These are phyloP conservation scores for Phyto melanocephala DNA, from an alignment of 2,888 invertebrate genomes.

Conservation along the genomic window DNA sequence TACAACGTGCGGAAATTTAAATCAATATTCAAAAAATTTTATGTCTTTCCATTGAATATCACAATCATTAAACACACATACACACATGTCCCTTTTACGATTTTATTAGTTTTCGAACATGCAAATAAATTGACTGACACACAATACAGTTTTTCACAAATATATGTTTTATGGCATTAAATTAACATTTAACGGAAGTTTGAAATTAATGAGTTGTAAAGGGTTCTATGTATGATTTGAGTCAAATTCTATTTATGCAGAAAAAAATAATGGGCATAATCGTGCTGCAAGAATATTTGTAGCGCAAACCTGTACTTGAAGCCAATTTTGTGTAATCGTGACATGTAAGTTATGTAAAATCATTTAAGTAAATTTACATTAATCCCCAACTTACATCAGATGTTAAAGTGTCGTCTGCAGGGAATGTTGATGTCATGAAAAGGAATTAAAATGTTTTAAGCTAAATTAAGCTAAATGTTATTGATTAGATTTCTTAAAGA, in stretches of 20 bases:
- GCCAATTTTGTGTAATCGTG: background rate
- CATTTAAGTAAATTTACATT: conserved; percentile 21
- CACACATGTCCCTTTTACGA: background rate
- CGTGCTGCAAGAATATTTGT: background rate
- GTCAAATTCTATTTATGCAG: background rate
- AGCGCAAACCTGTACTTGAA: background rate
- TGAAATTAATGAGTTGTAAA: conserved; percentile 52
- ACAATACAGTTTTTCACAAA: background rate
- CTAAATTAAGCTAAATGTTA: too few relatives aligned
- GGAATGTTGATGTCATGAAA: background rate
- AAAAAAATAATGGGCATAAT: background rate
- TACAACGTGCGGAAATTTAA: background rate
- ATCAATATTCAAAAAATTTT: background rate
- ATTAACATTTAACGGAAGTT: conserved; percentile 22
- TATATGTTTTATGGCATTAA: background rate
- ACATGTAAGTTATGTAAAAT: conserved; percentile 21
- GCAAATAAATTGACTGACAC: background rate
- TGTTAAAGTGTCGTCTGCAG: background rate
- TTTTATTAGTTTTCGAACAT: background rate
- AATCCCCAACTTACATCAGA: background rate
- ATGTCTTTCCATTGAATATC: background rate
- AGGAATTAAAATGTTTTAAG: background rate
- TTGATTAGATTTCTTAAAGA: too few relatives aligned
- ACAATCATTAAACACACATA: background rate
- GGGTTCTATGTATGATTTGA: background rate